A percentile compares a stretch with the other conserved stretches of the same genome.
Evolutionary conservation across 2,113 vertebrate genomes (phyloP).

Genomic region (Sakesphorus luctuosus): DNA sequence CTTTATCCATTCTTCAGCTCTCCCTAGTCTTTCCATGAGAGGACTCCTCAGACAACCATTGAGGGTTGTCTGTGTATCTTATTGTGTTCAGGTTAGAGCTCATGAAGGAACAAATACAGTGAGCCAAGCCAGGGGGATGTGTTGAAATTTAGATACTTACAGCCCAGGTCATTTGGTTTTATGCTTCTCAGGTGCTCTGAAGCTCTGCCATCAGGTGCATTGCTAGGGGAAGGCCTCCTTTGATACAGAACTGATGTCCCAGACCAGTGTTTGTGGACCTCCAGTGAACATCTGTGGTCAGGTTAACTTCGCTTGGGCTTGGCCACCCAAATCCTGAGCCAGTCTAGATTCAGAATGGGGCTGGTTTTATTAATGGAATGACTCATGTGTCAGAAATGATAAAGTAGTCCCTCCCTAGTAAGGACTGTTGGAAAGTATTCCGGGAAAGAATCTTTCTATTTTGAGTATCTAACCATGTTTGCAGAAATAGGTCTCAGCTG

Average conservation of each 20-base stretch:
- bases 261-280: not conserved
- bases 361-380: not conserved
- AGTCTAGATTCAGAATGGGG: not conserved
- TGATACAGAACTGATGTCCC: not conserved
- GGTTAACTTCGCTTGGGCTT: not conserved
- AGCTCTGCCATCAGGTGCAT: not conserved
- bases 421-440: not conserved
- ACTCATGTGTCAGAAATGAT: not conserved
- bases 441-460: not conserved
- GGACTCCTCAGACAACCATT: accelerated
- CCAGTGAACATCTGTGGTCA: not conserved
- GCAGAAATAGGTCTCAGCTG: not conserved
- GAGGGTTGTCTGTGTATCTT: not conserved
- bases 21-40: not conserved
- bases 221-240: not conserved
- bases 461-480: not conserved
- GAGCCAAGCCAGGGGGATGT: not conserved
- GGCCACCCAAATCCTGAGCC: not conserved
- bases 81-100: not conserved
- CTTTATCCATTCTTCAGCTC: not conserved
- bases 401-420: not conserved
- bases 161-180: not conserved
- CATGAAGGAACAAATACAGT: accelerated
- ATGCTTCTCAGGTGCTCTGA: not conserved
- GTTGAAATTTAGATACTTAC: not conserved